Conservation (phyloP, 2,113 vertebrate genomes). For the Tupaia tana region DNA sequence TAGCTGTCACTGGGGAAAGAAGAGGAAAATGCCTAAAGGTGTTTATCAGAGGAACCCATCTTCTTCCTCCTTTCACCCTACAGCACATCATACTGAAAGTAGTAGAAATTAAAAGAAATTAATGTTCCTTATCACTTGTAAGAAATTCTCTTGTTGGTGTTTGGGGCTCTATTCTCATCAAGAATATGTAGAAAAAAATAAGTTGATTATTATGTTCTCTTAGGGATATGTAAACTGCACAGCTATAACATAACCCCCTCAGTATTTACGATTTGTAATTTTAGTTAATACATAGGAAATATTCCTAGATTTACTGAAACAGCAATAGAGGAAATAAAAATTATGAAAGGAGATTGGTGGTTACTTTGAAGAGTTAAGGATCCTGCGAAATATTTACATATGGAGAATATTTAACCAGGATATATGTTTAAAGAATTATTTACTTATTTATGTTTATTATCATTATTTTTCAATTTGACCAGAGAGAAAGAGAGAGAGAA, state of each 20-base stretch:
- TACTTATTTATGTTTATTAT: no score
- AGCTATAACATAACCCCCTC: constrained; percentile 1
- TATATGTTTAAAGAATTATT: no score
- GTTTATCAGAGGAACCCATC: neutral
- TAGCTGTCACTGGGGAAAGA: neutral
- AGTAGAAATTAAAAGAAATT: neutral
- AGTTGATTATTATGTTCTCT: neutral
- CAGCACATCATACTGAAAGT: neutral
- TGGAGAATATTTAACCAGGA: neutral
- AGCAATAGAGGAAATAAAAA: constrained; percentile 16
- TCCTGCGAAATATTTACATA: neutral
- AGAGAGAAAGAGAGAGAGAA: no score
- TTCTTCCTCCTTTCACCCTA: neutral
- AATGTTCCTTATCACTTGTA: neutral
- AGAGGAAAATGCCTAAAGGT: neutral
- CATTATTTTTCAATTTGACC: no score
- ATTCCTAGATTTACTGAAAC: neutral
- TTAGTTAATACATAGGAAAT: neutral
- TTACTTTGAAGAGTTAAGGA: constrained; percentile 32
- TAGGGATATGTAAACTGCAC: neutral
- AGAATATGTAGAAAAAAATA: neutral
- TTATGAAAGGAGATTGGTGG: neutral
- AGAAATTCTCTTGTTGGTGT: neutral
- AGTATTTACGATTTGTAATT: neutral
- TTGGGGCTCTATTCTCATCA: neutral